Evolutionary conservation across 2,113 vertebrate genomes (phyloP).

Genomic region (Centropus bengalensis): DNA sequence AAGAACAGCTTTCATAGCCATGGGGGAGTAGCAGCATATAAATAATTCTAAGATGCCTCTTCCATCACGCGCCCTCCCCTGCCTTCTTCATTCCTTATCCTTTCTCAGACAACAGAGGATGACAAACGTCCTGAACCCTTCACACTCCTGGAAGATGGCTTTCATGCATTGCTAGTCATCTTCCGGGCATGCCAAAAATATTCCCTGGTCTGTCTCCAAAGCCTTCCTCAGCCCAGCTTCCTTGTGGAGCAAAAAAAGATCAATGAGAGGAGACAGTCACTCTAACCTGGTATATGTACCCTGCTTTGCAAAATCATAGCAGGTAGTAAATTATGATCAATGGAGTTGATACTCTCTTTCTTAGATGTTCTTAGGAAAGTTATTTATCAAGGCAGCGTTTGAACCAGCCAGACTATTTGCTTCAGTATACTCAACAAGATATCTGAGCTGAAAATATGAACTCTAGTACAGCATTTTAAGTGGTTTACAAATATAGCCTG

Average conservation of each 20-base stretch:
- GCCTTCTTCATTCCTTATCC: neutral
- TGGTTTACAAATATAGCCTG: neutral
- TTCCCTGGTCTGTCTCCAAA: neutral
- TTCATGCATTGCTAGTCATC: neutral
- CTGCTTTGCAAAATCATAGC: neutral
- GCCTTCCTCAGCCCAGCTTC: neutral
- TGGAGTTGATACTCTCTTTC: neutral
- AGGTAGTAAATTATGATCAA: neutral
- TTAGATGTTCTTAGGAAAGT: neutral
- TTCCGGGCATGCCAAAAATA: neutral
- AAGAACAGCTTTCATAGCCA: constrained; percentile 28
- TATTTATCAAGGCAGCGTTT: neutral
- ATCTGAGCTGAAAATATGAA: neutral
- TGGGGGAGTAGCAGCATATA: constrained; percentile 28
- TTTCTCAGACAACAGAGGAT: neutral
- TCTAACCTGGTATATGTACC: neutral
- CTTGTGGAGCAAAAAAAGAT: neutral
- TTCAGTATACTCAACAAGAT: neutral
- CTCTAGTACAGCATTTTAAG: neutral
- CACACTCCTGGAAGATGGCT: neutral
- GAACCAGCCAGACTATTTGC: neutral
- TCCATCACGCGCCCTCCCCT: neutral
- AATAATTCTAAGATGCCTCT: constrained; percentile 8
- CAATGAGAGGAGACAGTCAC: neutral
- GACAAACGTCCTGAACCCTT: neutral